phyloP scores from a whole-genome alignment of 2,113 vertebrate genomes.

The Sylvia atricapilla region DNA sequence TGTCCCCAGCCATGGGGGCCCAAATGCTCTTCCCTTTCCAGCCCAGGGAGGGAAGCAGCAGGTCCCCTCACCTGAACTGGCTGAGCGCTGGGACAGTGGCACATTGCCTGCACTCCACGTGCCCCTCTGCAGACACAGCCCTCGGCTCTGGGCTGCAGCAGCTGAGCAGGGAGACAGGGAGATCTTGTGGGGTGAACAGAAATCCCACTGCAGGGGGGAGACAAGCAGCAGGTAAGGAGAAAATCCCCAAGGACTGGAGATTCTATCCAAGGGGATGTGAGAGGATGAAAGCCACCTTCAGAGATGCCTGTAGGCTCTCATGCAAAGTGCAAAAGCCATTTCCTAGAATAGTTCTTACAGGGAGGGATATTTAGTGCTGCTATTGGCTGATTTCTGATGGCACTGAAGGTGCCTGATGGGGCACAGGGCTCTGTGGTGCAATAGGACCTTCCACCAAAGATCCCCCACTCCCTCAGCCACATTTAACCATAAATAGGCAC shows the following conservation, averaged over 20 bases:
- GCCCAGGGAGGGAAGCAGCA: background rate
- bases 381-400: background rate
- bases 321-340: background rate
- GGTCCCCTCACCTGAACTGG: rapidly evolving
- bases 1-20: background rate
- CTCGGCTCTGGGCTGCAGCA: background rate
- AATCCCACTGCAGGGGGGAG: background rate
- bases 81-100: rapidly evolving
- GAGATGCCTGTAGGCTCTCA: background rate
- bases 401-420: rapidly evolving
- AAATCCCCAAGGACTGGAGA: background rate
- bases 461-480: background rate
- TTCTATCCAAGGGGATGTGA: background rate
- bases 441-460: background rate
- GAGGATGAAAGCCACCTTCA: background rate
- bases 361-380: background rate
- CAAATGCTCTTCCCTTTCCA: background rate
- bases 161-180: background rate
- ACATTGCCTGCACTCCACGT: background rate
- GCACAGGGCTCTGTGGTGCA: rapidly evolving
- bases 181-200: background rate
- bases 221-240: background rate
- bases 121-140: background rate
- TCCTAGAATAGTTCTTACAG: background rate
- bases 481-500: background rate